Evolutionary conservation across 2,797 vertebrate species (phyloP), one percentile per base, ranked within the genome.

Genomic region (Syndactyla subalaris): DNA sequence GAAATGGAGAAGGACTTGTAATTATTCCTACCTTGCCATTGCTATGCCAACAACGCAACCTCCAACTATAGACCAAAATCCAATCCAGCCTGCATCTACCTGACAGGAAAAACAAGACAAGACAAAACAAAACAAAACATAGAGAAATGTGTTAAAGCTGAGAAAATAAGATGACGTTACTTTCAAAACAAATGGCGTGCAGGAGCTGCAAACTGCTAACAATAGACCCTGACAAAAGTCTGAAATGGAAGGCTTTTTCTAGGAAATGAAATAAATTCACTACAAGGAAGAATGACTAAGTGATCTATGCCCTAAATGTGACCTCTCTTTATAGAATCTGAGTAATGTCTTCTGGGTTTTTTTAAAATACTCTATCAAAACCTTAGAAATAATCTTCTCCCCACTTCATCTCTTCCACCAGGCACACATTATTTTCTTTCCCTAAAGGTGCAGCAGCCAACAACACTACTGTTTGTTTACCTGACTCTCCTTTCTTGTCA

Each of bases 21-120:
- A 92, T 93, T 88, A 95, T 46, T 88, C 97, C 95, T 96, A 99
- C 99, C 99, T 99, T 96, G 99, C 99, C 97, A 99, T 99, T 30
- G 98, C 99, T 92, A 99, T 98, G 92, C 99, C 99, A 97, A 99
- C 98, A 93, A 99, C 98, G 96, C 99, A 99, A 74, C 99, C 99
- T 75, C 99, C 99, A 77, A 99, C 97, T 55, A 98, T 98, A 38
- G 99, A 99, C 99, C 99, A 99, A 98, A 99, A 99, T 73, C 99
- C 99, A 92, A 99, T 99, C 99, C 99, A 99, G 91, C 99, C 99
- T 73, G 99, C 99, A 89, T 99, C 98, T 81, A 99, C 98, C 99
- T 99, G 97, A 89, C 63, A 75, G 78, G 54, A 63, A 23, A 96
- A 65, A 51, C 39, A 16, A 92, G 41, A 30, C 30, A 30, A 27